Percentiles rank a stretch among this genome's conserved stretches.
Evolutionary conservation across 2,797 vertebrate species (phyloP).

Genomic region (Falco concolor): DNA sequence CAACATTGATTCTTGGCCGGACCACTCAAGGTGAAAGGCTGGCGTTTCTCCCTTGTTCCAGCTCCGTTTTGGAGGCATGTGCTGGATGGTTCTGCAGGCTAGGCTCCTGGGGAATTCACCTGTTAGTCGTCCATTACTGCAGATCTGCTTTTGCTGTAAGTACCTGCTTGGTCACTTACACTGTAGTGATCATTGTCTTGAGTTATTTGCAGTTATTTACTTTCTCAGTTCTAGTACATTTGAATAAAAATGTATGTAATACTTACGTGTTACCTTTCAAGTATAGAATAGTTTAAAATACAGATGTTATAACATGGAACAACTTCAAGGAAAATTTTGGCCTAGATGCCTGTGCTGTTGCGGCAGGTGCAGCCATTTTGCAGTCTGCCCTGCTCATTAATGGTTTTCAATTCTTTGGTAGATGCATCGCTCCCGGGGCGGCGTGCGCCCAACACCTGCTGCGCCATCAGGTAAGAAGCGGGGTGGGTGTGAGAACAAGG

Average conservation of each 20-base stretch:
- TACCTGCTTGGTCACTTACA: not conserved
- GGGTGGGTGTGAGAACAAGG: no score
- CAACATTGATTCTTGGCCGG: not conserved
- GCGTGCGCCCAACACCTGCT: accelerated
- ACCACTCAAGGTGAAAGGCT: not conserved
- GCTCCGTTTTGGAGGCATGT: not conserved
- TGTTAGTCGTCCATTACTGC: not conserved
- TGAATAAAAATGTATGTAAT: not conserved
- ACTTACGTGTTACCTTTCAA: not conserved
- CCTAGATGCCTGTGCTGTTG: accelerated
- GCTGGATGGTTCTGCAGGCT: not conserved
- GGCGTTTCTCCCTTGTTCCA: not conserved
- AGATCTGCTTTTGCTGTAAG: not conserved
- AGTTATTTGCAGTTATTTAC: not conserved
- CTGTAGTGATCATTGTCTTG: not conserved
- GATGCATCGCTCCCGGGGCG: accelerated
- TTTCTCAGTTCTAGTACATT: not conserved
- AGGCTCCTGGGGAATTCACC: not conserved
- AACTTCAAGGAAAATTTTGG: not conserved
- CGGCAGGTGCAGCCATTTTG: not conserved
- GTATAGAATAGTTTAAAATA: not conserved
- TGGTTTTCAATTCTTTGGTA: not conserved
- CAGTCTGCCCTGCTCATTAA: accelerated
- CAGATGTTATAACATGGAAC: not conserved
- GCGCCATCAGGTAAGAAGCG: accelerated